phyloP scores from a whole-genome alignment of 2,113 vertebrate genomes.

The Mola mola region DNA sequence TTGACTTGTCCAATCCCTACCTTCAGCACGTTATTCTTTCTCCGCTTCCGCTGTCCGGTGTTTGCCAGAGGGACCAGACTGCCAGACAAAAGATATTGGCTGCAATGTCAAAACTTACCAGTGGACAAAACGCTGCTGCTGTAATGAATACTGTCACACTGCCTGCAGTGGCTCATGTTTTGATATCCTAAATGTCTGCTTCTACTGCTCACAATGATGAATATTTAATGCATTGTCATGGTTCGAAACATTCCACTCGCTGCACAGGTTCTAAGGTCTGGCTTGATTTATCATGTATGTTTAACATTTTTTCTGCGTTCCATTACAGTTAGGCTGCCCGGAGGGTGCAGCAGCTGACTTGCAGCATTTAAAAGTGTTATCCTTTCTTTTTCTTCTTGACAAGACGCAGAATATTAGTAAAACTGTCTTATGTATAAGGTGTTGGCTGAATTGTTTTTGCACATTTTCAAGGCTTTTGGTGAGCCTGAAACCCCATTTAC shows the following conservation, averaged over 20 bases:
- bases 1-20: slow-evolving; percentile 71
- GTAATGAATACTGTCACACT: slow-evolving; percentile 56
- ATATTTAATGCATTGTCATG: slow-evolving; percentile 68
- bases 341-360: slow-evolving; percentile 14
- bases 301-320: slow-evolving; percentile 15
- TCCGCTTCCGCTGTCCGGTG: slow-evolving; percentile 34
- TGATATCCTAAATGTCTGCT: slow-evolving; percentile 63
- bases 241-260: slow-evolving; percentile 29
- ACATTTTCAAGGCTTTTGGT: too few species aligned
- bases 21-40: slow-evolving; percentile 69
- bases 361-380: slow-evolving; percentile 30
- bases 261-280: slow-evolving; percentile 1
- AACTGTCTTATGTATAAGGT: too few species aligned
- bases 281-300: slow-evolving; percentile 20
- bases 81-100: slow-evolving; percentile 63
- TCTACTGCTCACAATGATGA: slow-evolving; percentile 50
- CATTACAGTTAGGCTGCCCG: slow-evolving; percentile 17
- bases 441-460: too few species aligned
- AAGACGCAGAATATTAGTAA: not conserved
- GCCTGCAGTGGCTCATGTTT: slow-evolving; percentile 5
- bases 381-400: not conserved
- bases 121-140: slow-evolving; percentile 44
- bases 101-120: slow-evolving; percentile 55
- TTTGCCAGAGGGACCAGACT: slow-evolving; percentile 56
- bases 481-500: too few species aligned